phyloP scores from a whole-genome alignment of 64 coral and sea anemone genomes.

The Catalaphyllia jardinei region DNA sequence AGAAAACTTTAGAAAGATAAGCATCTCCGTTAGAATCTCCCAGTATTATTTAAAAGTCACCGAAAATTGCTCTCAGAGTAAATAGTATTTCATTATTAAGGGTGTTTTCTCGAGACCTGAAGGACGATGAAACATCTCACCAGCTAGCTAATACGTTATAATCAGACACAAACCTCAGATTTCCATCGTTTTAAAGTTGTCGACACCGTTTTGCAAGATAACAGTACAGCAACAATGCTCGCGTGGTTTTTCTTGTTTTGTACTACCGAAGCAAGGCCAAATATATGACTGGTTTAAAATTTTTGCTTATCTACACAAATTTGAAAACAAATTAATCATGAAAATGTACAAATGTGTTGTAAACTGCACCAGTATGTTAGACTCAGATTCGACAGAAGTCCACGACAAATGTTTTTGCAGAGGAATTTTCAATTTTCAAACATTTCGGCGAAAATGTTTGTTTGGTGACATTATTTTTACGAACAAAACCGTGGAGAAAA shows the following conservation, averaged over 20 bases:
- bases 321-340: background rate
- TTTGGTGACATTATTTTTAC: background rate
- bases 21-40: background rate
- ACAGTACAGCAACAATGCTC: too few species aligned
- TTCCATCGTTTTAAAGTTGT: too few species aligned
- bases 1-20: constrained; percentile 27
- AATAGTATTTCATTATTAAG: too few species aligned
- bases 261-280: background rate
- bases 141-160: too few species aligned
- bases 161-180: too few species aligned
- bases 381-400: background rate
- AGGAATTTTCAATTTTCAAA: background rate
- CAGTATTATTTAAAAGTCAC: background rate
- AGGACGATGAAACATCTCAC: too few species aligned
- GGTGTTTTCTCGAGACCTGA: too few species aligned
- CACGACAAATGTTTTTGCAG: background rate
- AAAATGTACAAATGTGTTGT: background rate
- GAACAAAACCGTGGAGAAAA: background rate
- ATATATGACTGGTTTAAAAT: background rate
- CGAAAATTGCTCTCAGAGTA: background rate
- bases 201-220: too few species aligned
- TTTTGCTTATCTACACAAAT: background rate
- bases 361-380: background rate
- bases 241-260: background rate
- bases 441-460: background rate